A percentile compares a stretch with the other conserved stretches of the same genome.
phyloP scores from a whole-genome alignment of 2,888 invertebrate genomes.

The Arctia plantaginis region DNA sequence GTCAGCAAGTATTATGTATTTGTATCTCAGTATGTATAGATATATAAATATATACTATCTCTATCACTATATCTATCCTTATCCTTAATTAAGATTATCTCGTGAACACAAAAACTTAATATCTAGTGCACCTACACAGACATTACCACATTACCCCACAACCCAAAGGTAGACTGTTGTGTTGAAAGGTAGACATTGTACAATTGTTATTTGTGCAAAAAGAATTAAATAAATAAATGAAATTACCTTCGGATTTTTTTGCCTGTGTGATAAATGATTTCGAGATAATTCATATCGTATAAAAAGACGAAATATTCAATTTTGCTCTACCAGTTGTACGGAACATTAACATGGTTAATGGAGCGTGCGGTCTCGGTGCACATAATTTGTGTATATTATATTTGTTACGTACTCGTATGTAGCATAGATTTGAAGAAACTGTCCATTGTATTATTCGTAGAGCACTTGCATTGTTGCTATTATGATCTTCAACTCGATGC shows the following conservation, averaged over 20 bases:
- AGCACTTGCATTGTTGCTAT: slow-evolving; percentile 2
- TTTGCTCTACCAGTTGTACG: neutral
- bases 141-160: too few species aligned
- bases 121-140: too few species aligned
- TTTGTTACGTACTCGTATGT: neutral
- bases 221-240: too few species aligned
- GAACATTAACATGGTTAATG: neutral
- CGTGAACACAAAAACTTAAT: too few species aligned
- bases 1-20: too few species aligned
- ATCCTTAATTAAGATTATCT: too few species aligned
- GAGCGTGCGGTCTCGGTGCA: neutral
- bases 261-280: neutral
- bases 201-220: too few species aligned
- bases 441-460: neutral
- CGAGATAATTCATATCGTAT: neutral
- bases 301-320: neutral
- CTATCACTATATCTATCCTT: too few species aligned
- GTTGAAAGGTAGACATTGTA: too few species aligned
- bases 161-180: too few species aligned
- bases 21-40: too few species aligned
- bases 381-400: neutral
- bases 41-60: too few species aligned
- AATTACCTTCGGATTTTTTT: neutral
- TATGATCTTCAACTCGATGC: neutral
- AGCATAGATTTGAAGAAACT: neutral